phyloP scores from a whole-genome alignment of 2,113 vertebrate species.

The Oophaga pumilio region DNA sequence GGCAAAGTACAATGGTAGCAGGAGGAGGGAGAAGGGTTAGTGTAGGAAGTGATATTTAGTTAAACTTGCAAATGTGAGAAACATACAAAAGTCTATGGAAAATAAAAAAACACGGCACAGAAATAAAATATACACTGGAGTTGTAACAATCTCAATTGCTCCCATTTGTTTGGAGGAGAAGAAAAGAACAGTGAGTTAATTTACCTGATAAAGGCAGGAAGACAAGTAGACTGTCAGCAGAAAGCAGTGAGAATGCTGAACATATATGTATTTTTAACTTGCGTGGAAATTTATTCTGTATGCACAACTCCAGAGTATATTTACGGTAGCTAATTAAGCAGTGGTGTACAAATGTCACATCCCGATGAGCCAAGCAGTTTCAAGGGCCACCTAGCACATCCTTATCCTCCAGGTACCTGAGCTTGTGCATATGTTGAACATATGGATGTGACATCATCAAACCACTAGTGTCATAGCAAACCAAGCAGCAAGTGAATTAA shows the following conservation, averaged over 20 bases:
- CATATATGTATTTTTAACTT: conserved; percentile 64
- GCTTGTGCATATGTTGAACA: conserved; percentile 69
- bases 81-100: conserved; percentile 67
- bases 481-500: conserved; percentile 67
- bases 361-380: conserved; percentile 72
- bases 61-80: conserved; percentile 65
- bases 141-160: conserved; percentile 29
- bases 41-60: conserved; percentile 61
- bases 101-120: conserved; percentile 68
- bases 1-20: conserved; percentile 95
- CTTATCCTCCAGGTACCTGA: conserved; percentile 65
- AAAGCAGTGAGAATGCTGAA: background rate
- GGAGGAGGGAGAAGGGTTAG: conserved; percentile 73
- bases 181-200: conserved; percentile 16
- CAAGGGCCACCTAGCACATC: conserved; percentile 64
- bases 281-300: conserved; percentile 63
- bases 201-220: conserved; percentile 60
- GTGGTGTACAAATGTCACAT: conserved; percentile 78
- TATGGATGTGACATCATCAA: conserved; percentile 76
- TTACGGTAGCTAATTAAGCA: conserved; percentile 83
- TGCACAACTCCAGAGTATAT: conserved; percentile 88
- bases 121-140: conserved; percentile 85
- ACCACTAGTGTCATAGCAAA: conserved; percentile 66
- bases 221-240: conserved; percentile 31
- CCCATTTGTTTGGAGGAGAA: background rate